A percentile compares a stretch with the other conserved stretches of the same genome.
Evolutionary conservation across 2,797 vertebrate genomes (phyloP).

Genomic region (Limosa lapponica): DNA sequence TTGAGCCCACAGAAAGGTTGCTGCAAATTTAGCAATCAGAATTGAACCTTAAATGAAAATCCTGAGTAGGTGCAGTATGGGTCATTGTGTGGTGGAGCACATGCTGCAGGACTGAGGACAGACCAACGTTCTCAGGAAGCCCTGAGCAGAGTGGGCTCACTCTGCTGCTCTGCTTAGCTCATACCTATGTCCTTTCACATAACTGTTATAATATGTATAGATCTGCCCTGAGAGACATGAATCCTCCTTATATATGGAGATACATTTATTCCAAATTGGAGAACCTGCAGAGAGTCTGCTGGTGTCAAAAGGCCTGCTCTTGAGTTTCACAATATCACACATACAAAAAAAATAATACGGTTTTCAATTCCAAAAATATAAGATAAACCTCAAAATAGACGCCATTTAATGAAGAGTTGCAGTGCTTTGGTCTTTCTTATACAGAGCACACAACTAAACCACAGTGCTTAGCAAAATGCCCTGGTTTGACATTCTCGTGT

Average conservation of each 20-base stretch:
- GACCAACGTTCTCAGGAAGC: fast-evolving
- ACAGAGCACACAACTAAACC: neutral
- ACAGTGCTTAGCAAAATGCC: neutral
- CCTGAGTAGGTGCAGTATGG: neutral
- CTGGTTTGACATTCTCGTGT: neutral
- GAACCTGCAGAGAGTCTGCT: neutral
- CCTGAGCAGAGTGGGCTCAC: fast-evolving
- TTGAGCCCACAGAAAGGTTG: neutral
- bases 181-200: neutral
- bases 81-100: neutral
- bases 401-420: neutral
- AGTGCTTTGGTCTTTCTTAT: neutral
- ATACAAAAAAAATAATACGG: neutral
- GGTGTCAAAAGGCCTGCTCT: neutral
- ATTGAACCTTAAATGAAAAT: neutral
- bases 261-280: neutral
- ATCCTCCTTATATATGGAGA: neutral
- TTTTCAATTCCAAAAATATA: neutral
- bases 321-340: neutral
- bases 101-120: neutral
- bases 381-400: neutral
- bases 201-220: neutral
- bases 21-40: neutral
- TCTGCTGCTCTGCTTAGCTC: neutral
- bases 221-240: neutral